A percentile compares a stretch with the other conserved stretches of the same genome.
Conservation (phyloP, 92 coral and sea anemone genomes). For the Muricea muricata region DNA sequence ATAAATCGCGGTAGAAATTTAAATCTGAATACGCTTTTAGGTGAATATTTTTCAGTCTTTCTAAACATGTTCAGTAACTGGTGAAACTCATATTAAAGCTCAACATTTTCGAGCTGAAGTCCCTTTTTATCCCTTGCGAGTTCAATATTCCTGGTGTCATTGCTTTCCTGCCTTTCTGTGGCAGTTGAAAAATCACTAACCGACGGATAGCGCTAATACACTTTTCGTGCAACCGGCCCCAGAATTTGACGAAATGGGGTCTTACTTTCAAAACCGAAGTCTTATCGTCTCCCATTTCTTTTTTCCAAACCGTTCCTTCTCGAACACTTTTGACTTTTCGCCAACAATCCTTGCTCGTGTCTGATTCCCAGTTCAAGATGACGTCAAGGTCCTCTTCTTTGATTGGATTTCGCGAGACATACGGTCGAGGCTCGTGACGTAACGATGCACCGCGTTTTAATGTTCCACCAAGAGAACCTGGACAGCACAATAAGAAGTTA, state of each 20-base stretch:
- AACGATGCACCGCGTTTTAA: slow-evolving; percentile 63
- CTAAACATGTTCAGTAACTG: no score
- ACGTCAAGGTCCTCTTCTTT: slow-evolving; percentile 87
- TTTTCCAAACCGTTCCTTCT: slow-evolving; percentile 85
- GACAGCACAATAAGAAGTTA: not conserved
- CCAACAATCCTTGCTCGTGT: slow-evolving; percentile 76
- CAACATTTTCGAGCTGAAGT: no score
- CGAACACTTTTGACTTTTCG: slow-evolving; percentile 74
- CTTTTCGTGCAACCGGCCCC: no score
- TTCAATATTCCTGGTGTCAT: no score
- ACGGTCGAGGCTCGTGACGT: slow-evolving; percentile 94
- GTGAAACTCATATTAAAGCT: no score
- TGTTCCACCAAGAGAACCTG: slow-evolving; percentile 42
- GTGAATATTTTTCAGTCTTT: no score
- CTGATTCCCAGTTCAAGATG: slow-evolving; percentile 80
- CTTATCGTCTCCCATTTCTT: slow-evolving; percentile 63
- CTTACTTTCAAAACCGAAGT: slow-evolving; percentile 86
- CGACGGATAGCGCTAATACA: no score
- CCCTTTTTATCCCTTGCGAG: no score
- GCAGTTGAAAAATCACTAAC: no score
- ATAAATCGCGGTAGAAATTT: no score
- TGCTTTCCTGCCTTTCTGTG: no score
- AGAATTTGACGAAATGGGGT: not conserved
- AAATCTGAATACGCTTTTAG: no score
- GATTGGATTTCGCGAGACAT: slow-evolving; percentile 93